phyloP scores from a whole-genome alignment of 2,888 invertebrate species.

The Prosopocoilus inquinatus region DNA sequence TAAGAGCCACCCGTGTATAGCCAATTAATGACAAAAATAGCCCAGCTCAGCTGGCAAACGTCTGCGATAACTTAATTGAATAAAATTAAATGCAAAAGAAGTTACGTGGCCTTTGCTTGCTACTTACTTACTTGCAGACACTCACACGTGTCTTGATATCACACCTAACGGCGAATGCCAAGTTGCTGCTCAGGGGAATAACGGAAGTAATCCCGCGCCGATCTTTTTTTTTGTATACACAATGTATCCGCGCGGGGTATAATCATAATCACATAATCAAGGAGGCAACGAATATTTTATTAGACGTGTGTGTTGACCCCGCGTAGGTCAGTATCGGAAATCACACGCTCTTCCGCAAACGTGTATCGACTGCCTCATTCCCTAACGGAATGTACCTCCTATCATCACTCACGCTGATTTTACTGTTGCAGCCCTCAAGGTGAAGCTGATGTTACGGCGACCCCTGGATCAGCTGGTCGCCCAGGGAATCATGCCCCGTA shows the following conservation, averaged over 20 bases:
- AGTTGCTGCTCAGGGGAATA: no score
- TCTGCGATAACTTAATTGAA: no score
- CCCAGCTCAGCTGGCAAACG: no score
- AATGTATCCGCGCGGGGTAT: not conserved
- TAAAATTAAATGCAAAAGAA: no score
- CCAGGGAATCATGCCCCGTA: conserved; percentile 98
- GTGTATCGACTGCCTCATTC: conserved; percentile 25
- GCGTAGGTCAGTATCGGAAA: conserved; percentile 37
- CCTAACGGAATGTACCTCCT: conserved; percentile 19
- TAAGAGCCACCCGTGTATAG: no score
- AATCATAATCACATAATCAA: no score
- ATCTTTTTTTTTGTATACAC: not conserved
- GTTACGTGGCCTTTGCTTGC: no score
- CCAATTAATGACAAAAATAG: no score
- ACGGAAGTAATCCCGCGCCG: no score
- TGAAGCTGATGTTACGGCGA: conserved; percentile 92
- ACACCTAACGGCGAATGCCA: no score
- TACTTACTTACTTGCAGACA: no score
- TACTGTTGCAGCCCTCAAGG: conserved; percentile 85
- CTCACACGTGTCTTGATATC: no score
- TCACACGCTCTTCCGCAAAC: conserved; percentile 37
- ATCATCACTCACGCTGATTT: conserved; percentile 31
- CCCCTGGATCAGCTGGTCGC: conserved; percentile 94
- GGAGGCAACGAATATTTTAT: not conserved
- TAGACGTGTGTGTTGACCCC: conserved; percentile 25